Base-by-base conservation (phyloP, 2,888 invertebrate species). In the Atrina japonica region DNA sequence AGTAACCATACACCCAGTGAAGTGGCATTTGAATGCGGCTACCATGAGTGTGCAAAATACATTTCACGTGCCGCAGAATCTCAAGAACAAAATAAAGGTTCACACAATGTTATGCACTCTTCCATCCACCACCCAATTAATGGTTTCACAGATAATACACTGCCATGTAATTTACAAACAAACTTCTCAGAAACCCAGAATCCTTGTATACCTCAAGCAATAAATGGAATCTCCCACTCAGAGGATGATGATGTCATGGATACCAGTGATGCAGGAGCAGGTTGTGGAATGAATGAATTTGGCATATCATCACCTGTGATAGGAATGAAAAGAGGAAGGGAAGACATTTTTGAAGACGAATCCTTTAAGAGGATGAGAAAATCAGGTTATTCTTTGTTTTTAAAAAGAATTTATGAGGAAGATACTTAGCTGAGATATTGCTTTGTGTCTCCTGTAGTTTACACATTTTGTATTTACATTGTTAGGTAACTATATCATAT, bases 251-350 rank as follows among this genome's bases (percentile, higher is more conserved):
- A 50, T 50, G 76, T 53, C 50, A 78, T 77, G 75, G 78, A 80
- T 45, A 69, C 58, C 25, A n/a, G 55, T 25, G 21, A 40, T 25
- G 35, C 47, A 29, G 11, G 40, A 11, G n/a, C n/a, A n/a, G n/a
- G n/a, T 7, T 43, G 25, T 29, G 23, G 27, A 1, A 29, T 35
- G 3, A 21, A 25, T 9, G 41, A 30, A 9, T n/a, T n/a, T n/a
- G n/a, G n/a, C n/a, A n/a, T n/a, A n/a, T n/a, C n/a, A n/a, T n/a
- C n/a, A n/a, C 76, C 81, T 2, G 63, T 84, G 11, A 82, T 81
- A 11, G 86, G 86, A n/a, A 69, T 73, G 43, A 87, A 87, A 68
- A 72, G 87, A 61, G 68, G 78, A 9, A 68, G 82, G 18, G 87
- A 87, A 58, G 84, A 83, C n/a, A 45, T 70, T 14, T 41, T 56